phyloP scores from a whole-genome alignment of 1,140 invertebrate genomes.

The Pantala flavescens region DNA sequence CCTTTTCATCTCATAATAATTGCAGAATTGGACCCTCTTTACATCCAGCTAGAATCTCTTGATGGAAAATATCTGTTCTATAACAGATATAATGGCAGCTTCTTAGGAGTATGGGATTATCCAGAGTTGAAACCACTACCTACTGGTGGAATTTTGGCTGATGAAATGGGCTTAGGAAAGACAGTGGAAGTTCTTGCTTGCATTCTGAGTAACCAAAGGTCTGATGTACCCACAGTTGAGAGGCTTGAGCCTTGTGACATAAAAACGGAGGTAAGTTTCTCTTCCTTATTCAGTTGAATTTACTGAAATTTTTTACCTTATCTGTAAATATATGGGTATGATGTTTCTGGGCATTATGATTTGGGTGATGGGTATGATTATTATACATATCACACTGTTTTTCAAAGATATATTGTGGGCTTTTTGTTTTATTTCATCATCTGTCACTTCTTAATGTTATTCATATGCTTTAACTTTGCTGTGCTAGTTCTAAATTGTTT shows the following conservation, averaged over 20 bases:
- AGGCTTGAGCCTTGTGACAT: neutral
- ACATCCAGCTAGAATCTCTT: conserved; percentile 30
- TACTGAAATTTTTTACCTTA: too few species aligned
- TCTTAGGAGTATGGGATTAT: conserved; percentile 26
- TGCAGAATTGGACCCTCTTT: conserved; percentile 31
- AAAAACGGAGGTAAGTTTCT: neutral
- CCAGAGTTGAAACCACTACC: conserved; percentile 31
- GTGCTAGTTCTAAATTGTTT: too few species aligned
- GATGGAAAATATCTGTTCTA: conserved; percentile 38
- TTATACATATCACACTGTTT: too few species aligned
- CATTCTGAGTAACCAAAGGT: conserved; percentile 48
- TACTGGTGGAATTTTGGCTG: conserved; percentile 67
- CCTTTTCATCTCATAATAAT: too few species aligned
- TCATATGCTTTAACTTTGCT: too few species aligned
- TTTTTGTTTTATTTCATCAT: too few species aligned
- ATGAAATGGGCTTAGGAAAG: conserved; percentile 79
- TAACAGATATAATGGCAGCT: conserved; percentile 40
- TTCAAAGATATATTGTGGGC: too few species aligned
- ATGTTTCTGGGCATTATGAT: too few species aligned
- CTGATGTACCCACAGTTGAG: neutral
- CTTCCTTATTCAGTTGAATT: neutral
- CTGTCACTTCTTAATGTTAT: too few species aligned
- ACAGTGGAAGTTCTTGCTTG: conserved; percentile 65
- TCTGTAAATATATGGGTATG: too few species aligned
- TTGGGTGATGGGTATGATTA: too few species aligned